A percentile compares a stretch with the other conserved stretches of the same genome.
phyloP scores from a whole-genome alignment of 2,797 vertebrate species.

The Prunella strophiata region DNA sequence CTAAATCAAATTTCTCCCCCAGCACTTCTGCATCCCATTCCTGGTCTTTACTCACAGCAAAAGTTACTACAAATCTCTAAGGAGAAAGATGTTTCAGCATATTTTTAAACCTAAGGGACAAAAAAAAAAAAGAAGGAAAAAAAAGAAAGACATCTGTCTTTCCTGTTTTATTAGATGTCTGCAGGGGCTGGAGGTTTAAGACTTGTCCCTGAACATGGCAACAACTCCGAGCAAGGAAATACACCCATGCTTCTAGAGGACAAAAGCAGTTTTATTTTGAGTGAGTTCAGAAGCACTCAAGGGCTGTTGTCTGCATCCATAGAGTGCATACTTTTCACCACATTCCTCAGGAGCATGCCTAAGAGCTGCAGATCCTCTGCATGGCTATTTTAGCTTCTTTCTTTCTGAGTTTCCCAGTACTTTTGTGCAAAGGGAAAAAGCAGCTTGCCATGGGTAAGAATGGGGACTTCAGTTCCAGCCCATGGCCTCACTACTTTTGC shows the following conservation, averaged over 20 bases:
- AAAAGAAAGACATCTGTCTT: background rate
- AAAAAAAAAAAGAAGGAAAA: background rate
- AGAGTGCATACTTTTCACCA: background rate
- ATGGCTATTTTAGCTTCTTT: background rate
- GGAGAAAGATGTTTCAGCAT: background rate
- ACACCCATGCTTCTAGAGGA: background rate
- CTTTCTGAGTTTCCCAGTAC: background rate
- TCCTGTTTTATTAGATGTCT: constrained; percentile 24
- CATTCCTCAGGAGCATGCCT: background rate
- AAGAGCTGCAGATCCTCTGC: background rate
- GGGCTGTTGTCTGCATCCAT: background rate
- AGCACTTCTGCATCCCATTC: background rate
- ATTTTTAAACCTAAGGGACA: background rate
- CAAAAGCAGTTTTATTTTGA: constrained; percentile 4
- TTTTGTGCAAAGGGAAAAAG: background rate
- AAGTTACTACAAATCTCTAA: background rate
- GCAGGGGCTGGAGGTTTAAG: background rate
- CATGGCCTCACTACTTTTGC: background rate
- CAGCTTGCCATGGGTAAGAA: background rate
- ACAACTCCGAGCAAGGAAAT: background rate
- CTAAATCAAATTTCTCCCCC: background rate
- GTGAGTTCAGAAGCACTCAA: constrained; percentile 26
- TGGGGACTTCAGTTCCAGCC: background rate
- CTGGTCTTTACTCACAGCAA: background rate
- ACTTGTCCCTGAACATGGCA: background rate